A percentile compares a stretch with the other conserved stretches of the same genome.
Conservation (phyloP, 2,113 vertebrate genomes). For the Lophotis ruficrista region DNA sequence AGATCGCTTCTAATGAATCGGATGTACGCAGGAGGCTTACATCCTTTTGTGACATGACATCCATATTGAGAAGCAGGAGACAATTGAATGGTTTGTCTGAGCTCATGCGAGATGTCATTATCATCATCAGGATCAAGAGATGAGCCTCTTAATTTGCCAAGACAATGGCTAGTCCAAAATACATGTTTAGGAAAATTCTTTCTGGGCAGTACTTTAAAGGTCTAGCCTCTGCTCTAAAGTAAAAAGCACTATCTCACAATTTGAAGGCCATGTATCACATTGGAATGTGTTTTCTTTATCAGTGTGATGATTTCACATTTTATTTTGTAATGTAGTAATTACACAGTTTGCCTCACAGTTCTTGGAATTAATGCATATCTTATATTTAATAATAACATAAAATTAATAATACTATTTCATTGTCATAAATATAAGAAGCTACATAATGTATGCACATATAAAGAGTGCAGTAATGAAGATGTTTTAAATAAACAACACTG, state of each 20-base stretch:
- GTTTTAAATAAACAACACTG: constrained; percentile 15
- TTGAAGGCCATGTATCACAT: background rate
- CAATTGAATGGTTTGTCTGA: background rate
- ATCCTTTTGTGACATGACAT: background rate
- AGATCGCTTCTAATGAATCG: background rate
- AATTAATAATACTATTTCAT: background rate
- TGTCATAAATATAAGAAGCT: constrained; percentile 52
- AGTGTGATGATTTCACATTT: background rate
- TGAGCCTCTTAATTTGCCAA: background rate
- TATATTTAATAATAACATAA: background rate
- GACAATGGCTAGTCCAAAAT: background rate
- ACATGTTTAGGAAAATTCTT: background rate
- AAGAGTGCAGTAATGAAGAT: constrained; percentile 13
- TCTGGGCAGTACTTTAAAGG: background rate
- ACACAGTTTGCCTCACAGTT: background rate
- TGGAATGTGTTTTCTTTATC: constrained; percentile 2
- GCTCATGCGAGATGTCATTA: background rate
- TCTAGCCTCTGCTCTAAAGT: background rate
- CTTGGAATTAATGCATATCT: background rate
- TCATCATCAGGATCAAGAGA: background rate
- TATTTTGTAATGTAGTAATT: constrained; percentile 8
- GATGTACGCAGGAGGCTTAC: background rate
- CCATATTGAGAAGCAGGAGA: background rate
- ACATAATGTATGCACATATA: constrained; percentile 32
- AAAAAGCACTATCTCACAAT: background rate